A percentile compares a stretch with the other conserved stretches of the same genome.
Evolutionary conservation across 2,797 vertebrate genomes (phyloP).

Genomic region (Hemibagrus guttatus): DNA sequence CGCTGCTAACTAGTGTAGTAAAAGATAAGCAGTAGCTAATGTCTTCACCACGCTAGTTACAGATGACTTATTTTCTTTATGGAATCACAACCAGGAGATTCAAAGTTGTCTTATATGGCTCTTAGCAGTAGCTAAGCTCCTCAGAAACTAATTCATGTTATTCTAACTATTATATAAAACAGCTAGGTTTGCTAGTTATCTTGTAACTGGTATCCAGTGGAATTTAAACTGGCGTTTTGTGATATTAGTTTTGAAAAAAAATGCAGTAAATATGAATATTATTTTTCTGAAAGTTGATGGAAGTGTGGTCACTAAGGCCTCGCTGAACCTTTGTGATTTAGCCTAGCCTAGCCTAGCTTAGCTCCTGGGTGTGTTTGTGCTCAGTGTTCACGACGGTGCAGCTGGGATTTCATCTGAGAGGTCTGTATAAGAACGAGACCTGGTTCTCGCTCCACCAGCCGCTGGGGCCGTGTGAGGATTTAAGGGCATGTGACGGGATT

Average conservation of each 20-base stretch:
- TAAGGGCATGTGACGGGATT: constrained; percentile 36
- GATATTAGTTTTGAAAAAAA: background rate
- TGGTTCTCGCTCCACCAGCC: background rate
- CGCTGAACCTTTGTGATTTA: background rate
- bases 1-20: background rate
- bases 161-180: background rate
- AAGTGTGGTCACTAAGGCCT: background rate
- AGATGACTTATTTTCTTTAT: background rate
- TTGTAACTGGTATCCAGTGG: background rate
- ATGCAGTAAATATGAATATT: background rate
- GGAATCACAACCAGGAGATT: background rate
- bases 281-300: background rate
- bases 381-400: constrained; percentile 16
- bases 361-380: background rate
- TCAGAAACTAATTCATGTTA: background rate
- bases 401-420: background rate
- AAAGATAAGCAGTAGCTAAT: background rate
- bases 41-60: background rate
- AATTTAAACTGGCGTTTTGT: background rate
- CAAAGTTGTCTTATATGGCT: background rate
- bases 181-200: background rate
- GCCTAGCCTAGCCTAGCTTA: background rate
- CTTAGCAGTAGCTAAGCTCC: background rate
- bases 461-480: constrained; percentile 21
- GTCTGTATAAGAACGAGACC: constrained; percentile 25